These are phyloP conservation scores for Callaeas wilsoni DNA, from an alignment of 2,113 vertebrate genomes.

Conservation along the genomic window DNA sequence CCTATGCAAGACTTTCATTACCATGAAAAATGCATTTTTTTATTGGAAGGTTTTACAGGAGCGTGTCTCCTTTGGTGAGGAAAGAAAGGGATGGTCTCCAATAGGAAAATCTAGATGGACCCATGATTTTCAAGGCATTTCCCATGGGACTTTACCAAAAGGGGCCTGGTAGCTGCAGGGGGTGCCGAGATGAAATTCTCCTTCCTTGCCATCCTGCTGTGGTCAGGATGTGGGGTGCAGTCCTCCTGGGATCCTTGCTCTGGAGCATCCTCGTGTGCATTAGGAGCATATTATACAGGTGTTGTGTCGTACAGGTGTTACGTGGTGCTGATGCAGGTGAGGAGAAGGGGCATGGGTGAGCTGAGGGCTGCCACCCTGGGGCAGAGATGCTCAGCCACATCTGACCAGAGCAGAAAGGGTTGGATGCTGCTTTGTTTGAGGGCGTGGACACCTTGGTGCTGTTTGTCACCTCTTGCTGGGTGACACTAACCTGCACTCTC, in stretches of 20 bases:
- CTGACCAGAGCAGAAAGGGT: not conserved
- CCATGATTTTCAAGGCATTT: not conserved
- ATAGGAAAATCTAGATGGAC: not conserved
- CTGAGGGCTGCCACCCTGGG: not conserved
- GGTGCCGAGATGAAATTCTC: not conserved
- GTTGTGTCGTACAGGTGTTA: accelerated
- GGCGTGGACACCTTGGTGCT: not conserved
- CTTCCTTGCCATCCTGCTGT: not conserved
- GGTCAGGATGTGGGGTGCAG: not conserved
- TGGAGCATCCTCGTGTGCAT: not conserved
- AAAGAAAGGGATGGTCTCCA: not conserved
- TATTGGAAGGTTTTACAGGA: not conserved
- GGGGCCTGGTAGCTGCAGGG: accelerated
- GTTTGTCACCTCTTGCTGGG: not conserved
- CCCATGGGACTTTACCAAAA: not conserved
- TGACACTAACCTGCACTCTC: not conserved
- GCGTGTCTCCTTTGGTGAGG: not conserved
- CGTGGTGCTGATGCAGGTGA: not conserved
- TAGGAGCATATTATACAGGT: not conserved
- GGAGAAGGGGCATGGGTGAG: not conserved
- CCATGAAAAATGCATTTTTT: not conserved
- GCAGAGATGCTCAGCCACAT: not conserved
- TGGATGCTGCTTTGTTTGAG: not conserved
- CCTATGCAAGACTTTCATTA: not conserved
- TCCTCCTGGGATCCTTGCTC: not conserved